Conservation (phyloP, 2,797 vertebrate species). For the Gadopsis marmoratus region DNA sequence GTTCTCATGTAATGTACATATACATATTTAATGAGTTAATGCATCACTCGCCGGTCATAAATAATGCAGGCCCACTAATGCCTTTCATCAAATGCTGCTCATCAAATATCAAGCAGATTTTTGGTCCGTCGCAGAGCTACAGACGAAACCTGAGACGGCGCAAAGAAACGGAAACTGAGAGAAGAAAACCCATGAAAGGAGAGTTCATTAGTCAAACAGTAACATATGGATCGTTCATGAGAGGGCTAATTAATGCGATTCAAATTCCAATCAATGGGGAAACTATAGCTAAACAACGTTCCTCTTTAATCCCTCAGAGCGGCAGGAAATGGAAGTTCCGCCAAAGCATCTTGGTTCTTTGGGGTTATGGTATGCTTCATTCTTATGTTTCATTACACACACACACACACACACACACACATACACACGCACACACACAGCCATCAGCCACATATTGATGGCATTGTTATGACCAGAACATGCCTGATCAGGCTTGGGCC, state of each 20-base stretch:
- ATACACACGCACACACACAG: slow-evolving; percentile 34
- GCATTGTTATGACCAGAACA: slow-evolving; percentile 83
- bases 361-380: slow-evolving; percentile 60
- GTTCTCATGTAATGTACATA: slow-evolving; percentile 81
- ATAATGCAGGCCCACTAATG: slow-evolving; percentile 82
- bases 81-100: slow-evolving; percentile 79
- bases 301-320: slow-evolving; percentile 58
- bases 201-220: slow-evolving; percentile 72
- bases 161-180: slow-evolving; percentile 42
- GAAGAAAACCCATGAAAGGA: slow-evolving; percentile 58
- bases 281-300: slow-evolving; percentile 69
- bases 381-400: slow-evolving; percentile 64
- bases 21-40: slow-evolving; percentile 85
- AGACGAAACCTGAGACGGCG: slow-evolving; percentile 65
- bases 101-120: slow-evolving; percentile 83
- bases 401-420: slow-evolving; percentile 36
- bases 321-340: slow-evolving; percentile 69
- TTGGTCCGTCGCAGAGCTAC: slow-evolving; percentile 63
- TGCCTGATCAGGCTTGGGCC: slow-evolving; percentile 77
- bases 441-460: slow-evolving; percentile 80
- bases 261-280: slow-evolving; percentile 67
- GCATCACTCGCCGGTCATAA: slow-evolving; percentile 78
- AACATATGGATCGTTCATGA: slow-evolving; percentile 73
- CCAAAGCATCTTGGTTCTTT: slow-evolving; percentile 59
- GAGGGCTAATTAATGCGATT: slow-evolving; percentile 76